phyloP scores from a whole-genome alignment of 2,797 vertebrate species.

The Artibeus lituratus region DNA sequence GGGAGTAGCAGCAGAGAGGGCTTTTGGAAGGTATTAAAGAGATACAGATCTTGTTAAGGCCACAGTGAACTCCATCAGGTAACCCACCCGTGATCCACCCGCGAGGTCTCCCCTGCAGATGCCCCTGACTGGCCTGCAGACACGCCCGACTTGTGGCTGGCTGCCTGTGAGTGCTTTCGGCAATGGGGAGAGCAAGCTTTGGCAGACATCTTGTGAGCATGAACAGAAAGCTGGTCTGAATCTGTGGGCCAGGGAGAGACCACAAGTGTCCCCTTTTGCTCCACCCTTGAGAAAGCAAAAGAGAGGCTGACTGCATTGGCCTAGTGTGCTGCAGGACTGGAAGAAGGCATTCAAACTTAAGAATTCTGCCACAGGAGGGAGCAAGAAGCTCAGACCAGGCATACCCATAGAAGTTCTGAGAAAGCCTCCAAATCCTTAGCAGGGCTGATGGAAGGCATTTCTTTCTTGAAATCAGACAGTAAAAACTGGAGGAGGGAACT shows the following conservation, averaged over 20 bases:
- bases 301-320: not conserved
- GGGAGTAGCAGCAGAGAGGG: not conserved
- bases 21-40: not conserved
- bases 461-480: not conserved
- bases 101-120: not conserved
- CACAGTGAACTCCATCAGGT: not conserved
- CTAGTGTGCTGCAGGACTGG: not conserved
- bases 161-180: not conserved
- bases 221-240: not conserved
- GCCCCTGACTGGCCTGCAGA: not conserved
- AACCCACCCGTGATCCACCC: no score
- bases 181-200: not conserved
- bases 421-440: not conserved
- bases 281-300: not conserved
- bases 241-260: not conserved
- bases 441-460: not conserved
- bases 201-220: not conserved
- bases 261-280: not conserved
- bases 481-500: not conserved
- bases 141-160: not conserved
- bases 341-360: not conserved
- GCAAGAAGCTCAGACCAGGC: not conserved
- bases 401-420: not conserved
- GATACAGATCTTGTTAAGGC: not conserved
- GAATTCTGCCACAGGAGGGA: not conserved